Evolutionary conservation across 2,113 vertebrate species (phyloP), one percentile per base, ranked within the genome.

Genomic region (Myotis lucifugus): DNA sequence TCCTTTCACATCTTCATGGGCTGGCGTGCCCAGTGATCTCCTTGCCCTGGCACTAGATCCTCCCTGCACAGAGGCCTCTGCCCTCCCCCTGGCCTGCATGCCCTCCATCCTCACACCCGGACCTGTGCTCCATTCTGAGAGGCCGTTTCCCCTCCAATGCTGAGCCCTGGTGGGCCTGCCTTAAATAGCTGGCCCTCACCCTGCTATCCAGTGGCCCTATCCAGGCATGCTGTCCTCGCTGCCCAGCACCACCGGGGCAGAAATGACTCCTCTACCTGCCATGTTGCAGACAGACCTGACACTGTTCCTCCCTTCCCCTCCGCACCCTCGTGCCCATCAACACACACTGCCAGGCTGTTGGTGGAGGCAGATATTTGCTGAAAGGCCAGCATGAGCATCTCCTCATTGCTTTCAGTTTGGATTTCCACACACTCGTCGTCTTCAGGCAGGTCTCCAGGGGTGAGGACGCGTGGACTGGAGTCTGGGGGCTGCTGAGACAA

Each of bases 171-270:
- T 34, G 40, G 32, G n/a, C 34, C 21, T 52, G 40, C n/a, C n/a
- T 5, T 2, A 11, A 54, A 27, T 8, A 34, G n/a, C 13, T 1
- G 1, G 42, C 13, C 48, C 29, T 46, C 4, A 1, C 18, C 29
- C n/a, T 25, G 8, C 6, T 56, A 6, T 56, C 61, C 72, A 21
- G 46, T 29, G 37, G 19, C 61, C 64, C 67, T 66, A 25, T 9
- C 50, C 0, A 0, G 46, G 32, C 70, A 5, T 25, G 19, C 4
- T 5, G 18, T 8, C 37, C 19, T 56, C 19, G 1, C 2, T 19
- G 11, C 54, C 79, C 25, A 79, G 46, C 32, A 66, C 64, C 7
- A 76, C 6, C 40, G 34, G 12, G 17, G 6, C 2, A 18, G 42
- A 73, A 27, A 25, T 48, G n/a, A 42, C 19, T 18, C 34, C 29